phyloP scores from a whole-genome alignment of 2,797 vertebrate genomes.

The Clarias platycephalus region DNA sequence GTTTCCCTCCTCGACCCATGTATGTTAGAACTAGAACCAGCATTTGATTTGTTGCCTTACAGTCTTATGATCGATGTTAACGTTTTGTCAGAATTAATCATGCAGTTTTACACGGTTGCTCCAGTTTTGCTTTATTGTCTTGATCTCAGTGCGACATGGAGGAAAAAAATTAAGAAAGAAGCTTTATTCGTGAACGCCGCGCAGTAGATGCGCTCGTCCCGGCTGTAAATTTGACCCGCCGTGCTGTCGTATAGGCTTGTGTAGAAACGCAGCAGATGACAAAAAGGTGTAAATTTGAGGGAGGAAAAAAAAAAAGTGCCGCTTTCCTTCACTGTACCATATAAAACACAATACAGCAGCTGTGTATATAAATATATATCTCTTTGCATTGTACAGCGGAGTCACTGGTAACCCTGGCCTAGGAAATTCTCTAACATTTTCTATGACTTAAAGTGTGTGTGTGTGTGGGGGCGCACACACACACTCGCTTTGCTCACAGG shows the following conservation, averaged over 20 bases:
- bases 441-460: slow-evolving; percentile 72
- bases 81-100: slow-evolving; percentile 58
- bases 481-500: slow-evolving; percentile 64
- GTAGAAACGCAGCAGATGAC: slow-evolving; percentile 59
- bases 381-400: slow-evolving; percentile 70
- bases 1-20: neutral
- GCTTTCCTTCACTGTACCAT: slow-evolving; percentile 44
- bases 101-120: slow-evolving; percentile 56
- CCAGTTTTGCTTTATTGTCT: slow-evolving; percentile 48
- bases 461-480: slow-evolving; percentile 64
- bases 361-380: slow-evolving; percentile 76
- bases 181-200: slow-evolving; percentile 9
- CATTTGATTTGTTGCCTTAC: slow-evolving; percentile 76
- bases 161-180: neutral
- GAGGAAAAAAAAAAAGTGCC: slow-evolving; percentile 34
- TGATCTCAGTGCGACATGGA: slow-evolving; percentile 38
- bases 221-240: slow-evolving; percentile 49
- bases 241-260: slow-evolving; percentile 57
- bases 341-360: slow-evolving; percentile 64
- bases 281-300: slow-evolving; percentile 50
- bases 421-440: slow-evolving; percentile 76
- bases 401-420: slow-evolving; percentile 75
- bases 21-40: slow-evolving; percentile 61
- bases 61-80: slow-evolving; percentile 54
- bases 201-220: slow-evolving; percentile 14